A percentile compares a stretch with the other conserved stretches of the same genome.
These are phyloP conservation scores for Carcinoscorpius rotundicauda DNA, from an alignment of 1,140 invertebrate species.

Conservation along the genomic window DNA sequence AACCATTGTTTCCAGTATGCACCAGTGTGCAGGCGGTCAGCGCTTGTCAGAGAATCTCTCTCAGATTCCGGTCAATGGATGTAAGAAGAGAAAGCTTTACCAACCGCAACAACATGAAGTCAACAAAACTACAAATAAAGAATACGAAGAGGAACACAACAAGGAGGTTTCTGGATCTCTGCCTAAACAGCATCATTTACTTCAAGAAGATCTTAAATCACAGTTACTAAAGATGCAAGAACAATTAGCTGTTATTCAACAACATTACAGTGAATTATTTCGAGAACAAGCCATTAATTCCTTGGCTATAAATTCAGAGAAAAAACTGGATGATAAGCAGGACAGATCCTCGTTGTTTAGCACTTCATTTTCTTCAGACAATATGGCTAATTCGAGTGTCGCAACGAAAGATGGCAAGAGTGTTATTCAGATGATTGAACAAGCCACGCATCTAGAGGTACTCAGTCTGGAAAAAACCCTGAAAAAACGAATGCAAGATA, in stretches of 20 bases:
- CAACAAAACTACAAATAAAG: constrained; percentile 36
- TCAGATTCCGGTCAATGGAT: constrained; percentile 49
- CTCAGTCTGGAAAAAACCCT: too few species aligned
- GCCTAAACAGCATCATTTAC: constrained; percentile 15
- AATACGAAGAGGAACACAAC: constrained; percentile 21
- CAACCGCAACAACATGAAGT: constrained; percentile 83
- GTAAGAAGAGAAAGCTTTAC: constrained; percentile 93
- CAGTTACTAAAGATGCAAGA: constrained; percentile 76
- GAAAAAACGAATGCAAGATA: neutral
- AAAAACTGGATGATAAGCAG: too few species aligned
- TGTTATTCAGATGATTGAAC: neutral
- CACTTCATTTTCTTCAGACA: too few species aligned
- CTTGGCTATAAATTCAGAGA: too few species aligned
- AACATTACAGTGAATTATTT: constrained; percentile 73
- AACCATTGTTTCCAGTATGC: constrained; percentile 85
- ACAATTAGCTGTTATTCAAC: constrained; percentile 77
- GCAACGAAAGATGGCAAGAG: too few species aligned
- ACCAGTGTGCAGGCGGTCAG: constrained; percentile 27
- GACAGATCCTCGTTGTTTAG: too few species aligned
- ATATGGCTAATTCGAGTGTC: too few species aligned
- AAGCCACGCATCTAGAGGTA: too few species aligned
- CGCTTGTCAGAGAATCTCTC: too few species aligned
- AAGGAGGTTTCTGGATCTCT: constrained; percentile 16
- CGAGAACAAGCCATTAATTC: too few species aligned
- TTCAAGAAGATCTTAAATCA: constrained; percentile 55